These are phyloP conservation scores for Hydrotaea cyrtoneurina DNA, from an alignment of 2,888 invertebrate species.

Conservation along the genomic window DNA sequence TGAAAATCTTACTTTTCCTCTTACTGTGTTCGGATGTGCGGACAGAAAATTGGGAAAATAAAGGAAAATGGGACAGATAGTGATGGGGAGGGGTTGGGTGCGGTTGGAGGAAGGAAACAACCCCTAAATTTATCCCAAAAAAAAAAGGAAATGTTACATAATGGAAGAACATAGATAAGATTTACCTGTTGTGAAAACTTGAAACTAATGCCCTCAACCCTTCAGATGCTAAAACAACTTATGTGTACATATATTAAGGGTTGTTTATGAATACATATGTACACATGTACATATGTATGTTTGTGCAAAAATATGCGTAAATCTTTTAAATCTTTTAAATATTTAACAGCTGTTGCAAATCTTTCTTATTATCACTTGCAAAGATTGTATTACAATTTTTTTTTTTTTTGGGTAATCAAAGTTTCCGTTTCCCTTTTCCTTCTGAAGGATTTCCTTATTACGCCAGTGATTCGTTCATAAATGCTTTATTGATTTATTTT, in stretches of 20 bases:
- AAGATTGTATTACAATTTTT: constrained; percentile 36
- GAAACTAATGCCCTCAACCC: constrained; percentile 7
- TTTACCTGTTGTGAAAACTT: constrained; percentile 38
- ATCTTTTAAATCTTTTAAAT: constrained; percentile 56
- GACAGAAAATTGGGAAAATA: constrained; percentile 25
- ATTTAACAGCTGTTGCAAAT: constrained; percentile 75
- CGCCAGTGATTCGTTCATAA: constrained; percentile 4
- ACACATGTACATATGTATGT: background rate
- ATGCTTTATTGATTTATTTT: constrained; percentile 32
- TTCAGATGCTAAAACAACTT: background rate
- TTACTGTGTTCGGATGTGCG: background rate
- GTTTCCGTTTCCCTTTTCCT: constrained; percentile 38
- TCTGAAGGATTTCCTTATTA: constrained; percentile 32
- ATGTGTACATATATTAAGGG: background rate
- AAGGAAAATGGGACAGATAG: background rate
- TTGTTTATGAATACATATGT: background rate
- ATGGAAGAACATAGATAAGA: constrained; percentile 18
- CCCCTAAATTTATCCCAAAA: background rate
- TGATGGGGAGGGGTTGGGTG: background rate
- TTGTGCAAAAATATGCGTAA: constrained; percentile 26
- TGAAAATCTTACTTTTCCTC: constrained; percentile 27
- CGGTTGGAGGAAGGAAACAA: background rate
- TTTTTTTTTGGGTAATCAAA: background rate
- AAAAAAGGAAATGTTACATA: background rate
- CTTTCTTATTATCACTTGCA: constrained; percentile 55